Conservation (phyloP, 2,113 vertebrate genomes). For the Nannobrachium achirus region DNA sequence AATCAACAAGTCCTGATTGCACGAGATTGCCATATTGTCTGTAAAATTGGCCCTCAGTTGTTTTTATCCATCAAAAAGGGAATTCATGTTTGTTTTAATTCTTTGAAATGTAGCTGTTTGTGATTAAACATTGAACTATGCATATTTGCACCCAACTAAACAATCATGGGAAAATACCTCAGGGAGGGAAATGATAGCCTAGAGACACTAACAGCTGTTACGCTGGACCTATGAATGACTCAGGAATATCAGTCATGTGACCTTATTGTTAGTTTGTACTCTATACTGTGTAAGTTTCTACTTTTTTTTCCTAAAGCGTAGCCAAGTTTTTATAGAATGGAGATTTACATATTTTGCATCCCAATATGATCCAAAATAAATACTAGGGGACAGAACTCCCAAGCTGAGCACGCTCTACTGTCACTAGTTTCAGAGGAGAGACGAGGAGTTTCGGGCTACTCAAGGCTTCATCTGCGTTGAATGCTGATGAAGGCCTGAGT, state of each 20-base stretch:
- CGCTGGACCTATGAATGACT: slow-evolving; percentile 26
- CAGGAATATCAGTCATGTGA: slow-evolving; percentile 34
- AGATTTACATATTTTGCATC: not conserved
- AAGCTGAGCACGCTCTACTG: too few species aligned
- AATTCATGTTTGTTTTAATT: slow-evolving; percentile 55
- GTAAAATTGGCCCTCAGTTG: not conserved
- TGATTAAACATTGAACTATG: slow-evolving; percentile 36
- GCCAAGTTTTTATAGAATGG: not conserved
- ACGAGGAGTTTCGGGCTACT: too few species aligned
- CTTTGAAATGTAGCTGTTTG: slow-evolving; percentile 30
- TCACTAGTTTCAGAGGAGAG: too few species aligned
- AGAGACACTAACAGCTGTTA: slow-evolving; percentile 17
- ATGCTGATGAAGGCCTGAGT: too few species aligned
- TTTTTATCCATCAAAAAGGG: slow-evolving; percentile 57
- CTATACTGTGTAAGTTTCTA: not conserved
- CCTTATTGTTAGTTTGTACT: slow-evolving; percentile 1
- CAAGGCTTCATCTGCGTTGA: too few species aligned
- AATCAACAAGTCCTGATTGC: not conserved
- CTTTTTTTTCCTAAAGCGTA: not conserved
- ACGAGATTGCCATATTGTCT: slow-evolving; percentile 17
- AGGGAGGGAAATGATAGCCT: slow-evolving; percentile 50
- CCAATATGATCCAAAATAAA: too few species aligned
- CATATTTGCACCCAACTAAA: slow-evolving; percentile 51
- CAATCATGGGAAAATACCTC: slow-evolving; percentile 44
- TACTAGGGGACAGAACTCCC: too few species aligned